Conservation (phyloP, 2,113 vertebrate species). For the Arenaria interpres region DNA sequence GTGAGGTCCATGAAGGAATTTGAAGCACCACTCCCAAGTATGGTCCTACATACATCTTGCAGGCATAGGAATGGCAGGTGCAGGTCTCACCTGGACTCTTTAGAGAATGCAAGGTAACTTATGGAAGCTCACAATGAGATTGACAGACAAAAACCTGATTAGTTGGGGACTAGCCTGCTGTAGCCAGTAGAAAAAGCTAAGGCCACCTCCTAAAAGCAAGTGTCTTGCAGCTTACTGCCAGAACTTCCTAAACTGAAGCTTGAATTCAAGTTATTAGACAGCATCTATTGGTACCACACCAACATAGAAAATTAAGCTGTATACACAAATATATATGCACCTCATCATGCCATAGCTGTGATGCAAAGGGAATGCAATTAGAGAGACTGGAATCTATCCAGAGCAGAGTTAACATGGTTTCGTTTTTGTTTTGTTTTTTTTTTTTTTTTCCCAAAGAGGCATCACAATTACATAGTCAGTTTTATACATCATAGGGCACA, state of each 20-base stretch:
- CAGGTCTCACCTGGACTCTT: neutral
- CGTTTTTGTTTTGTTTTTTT: no score
- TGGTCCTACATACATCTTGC: neutral
- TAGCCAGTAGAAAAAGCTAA: neutral
- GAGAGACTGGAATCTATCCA: neutral
- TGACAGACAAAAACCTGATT: neutral
- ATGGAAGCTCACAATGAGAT: neutral
- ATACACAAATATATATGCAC: neutral
- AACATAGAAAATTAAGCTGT: neutral
- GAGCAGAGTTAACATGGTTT: neutral
- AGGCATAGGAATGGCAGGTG: neutral
- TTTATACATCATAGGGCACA: neutral
- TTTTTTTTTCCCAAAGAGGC: neutral
- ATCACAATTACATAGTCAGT: neutral
- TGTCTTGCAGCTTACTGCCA: neutral
- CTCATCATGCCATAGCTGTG: neutral
- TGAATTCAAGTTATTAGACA: neutral
- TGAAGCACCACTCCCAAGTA: neutral
- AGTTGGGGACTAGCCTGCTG: neutral
- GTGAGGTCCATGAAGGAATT: neutral
- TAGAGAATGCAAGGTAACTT: neutral
- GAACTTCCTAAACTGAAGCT: neutral
- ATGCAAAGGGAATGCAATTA: neutral
- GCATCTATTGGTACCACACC: neutral
- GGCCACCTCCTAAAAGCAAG: neutral